Base-by-base conservation (phyloP, 2,113 vertebrate genomes). In the Coracopsis vasa region DNA sequence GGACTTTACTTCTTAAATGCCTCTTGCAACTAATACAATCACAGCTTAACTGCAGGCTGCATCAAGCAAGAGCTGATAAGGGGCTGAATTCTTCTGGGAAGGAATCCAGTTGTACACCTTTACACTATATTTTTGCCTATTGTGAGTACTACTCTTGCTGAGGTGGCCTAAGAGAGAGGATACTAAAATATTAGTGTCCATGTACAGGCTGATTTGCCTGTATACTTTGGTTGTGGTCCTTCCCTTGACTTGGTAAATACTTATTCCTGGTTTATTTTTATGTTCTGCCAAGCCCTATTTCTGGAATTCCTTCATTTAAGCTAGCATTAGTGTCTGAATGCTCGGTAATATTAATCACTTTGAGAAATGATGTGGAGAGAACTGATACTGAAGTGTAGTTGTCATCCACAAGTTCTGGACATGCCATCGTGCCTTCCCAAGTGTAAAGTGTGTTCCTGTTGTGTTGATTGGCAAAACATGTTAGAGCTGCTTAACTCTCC, bases 241-340 rank as follows among this genome's bases (percentile, higher is more conserved):
- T 83, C 72, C 41, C 41, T 75, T 70, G 58, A 27, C 71, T 58
- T 42, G 23, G 50, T 83, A 53, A 90, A 80, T 87, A 92, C 80
- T 94, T 91, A 35, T 91, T 89, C 88, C 67, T 87, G 31, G 5
- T 85, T 88, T 69, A 41, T 78, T 89, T 86, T 79, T 41, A 13
- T 69, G 13, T 84, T 90, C 71, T 81, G 45, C 64, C 20, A 41
- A 85, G 53, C 53, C 79, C 58, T 88, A 3, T 65, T 82, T 91
- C 81, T 90, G 66, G 37, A 73, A 0, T 72, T 88, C 70, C 23
- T 82, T 94, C 78, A 56, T 67, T 80, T 60, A 47, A 73, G 69
- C 47, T 75, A 15, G 47, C n/a, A 20, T 54, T 47, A 74, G 20
- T 37, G 16, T n/a, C 15, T 69, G 62, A 56, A 31, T 58, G 45